Base-by-base conservation (phyloP, 2,888 invertebrate genomes). In the Hedychridium roseum region DNA sequence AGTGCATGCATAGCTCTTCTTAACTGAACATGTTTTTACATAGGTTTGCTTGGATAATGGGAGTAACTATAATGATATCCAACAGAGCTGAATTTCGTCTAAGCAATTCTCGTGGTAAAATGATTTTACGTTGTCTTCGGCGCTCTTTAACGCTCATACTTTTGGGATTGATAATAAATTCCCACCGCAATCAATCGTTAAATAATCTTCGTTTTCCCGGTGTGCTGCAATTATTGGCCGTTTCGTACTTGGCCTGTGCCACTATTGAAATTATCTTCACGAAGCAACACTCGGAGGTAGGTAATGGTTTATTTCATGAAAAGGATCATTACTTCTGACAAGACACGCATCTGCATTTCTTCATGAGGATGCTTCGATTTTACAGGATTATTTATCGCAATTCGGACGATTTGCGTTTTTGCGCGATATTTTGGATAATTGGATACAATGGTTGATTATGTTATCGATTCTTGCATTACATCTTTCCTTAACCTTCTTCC, bases 21-120 rank as follows among this genome's bases (percentile, higher is more conserved):
- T 28, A 6, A 6, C 12, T 9, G 6, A 18, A 17, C 5, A 20
- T 12, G 2, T 2, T 16, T 3, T 2, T 42, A 39, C 68, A 71
- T 56, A 88, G 88, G 86, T 93, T 94, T 76, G 86, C 90, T 17
- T 94, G 91, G 86, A 85, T 92, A n/a, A 92, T 92, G 92, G 94
- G 94, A 0, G 83, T 91, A 49, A 87, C 91, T 0, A 80, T 92
- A 53, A 86, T 88, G 1, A 83, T 92, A 48, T 89, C 92, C 0
- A 82, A 92, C 16, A 85, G 88, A 57, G 86, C 87, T 0, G 83
- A 89, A 41, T 81, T 91, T 1, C 81, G 89, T 57, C 83, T 87
- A 16, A 85, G 86, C 0, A 79, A 85, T 60, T 84, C 88, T 0
- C 82, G 88, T 44, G 70, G 78, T 15, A 74, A 79, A 56, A 74